phyloP scores from a whole-genome alignment of 2,888 invertebrate species.

The Sesia bembeciformis region DNA sequence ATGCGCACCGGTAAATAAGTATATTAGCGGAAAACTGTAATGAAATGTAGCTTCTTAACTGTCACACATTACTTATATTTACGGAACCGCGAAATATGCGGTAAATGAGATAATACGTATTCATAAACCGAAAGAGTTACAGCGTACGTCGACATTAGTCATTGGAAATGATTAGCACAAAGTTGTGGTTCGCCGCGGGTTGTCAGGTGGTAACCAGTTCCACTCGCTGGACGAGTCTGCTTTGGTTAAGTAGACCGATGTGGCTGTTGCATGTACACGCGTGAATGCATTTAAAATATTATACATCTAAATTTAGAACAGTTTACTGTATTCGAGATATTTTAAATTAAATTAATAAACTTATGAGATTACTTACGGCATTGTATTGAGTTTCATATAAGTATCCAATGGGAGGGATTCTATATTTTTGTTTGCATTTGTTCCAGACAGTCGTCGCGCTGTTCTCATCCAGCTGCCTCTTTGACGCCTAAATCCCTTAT shows the following conservation, averaged over 20 bases:
- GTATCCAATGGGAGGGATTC: conserved; percentile 48
- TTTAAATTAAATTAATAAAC: conserved; percentile 2
- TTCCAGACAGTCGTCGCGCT: conserved; percentile 54
- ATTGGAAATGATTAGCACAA: conserved; percentile 41
- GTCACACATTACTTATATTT: no score
- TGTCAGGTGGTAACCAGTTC: conserved; percentile 46
- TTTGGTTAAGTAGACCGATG: conserved; percentile 33
- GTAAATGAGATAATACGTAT: conserved; percentile 4
- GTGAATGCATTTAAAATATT: conserved; percentile 19
- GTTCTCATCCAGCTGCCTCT: conserved; percentile 67
- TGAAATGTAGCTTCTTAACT: no score
- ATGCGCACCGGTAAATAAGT: no score
- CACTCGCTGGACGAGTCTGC: conserved; percentile 35
- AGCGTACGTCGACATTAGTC: conserved; percentile 24
- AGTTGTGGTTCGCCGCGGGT: conserved; percentile 29
- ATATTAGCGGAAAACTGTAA: no score
- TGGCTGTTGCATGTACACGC: conserved; percentile 31
- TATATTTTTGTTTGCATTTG: conserved; percentile 41
- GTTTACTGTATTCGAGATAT: not conserved
- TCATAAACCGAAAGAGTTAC: conserved; percentile 20
- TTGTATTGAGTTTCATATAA: conserved; percentile 62
- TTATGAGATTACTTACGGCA: conserved; percentile 54
- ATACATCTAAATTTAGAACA: conserved; percentile 2
- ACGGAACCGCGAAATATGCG: no score
- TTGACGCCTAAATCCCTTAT: conserved; percentile 63